Conservation (phyloP, 2,888 invertebrate species). For the Charanyca ferruginea region DNA sequence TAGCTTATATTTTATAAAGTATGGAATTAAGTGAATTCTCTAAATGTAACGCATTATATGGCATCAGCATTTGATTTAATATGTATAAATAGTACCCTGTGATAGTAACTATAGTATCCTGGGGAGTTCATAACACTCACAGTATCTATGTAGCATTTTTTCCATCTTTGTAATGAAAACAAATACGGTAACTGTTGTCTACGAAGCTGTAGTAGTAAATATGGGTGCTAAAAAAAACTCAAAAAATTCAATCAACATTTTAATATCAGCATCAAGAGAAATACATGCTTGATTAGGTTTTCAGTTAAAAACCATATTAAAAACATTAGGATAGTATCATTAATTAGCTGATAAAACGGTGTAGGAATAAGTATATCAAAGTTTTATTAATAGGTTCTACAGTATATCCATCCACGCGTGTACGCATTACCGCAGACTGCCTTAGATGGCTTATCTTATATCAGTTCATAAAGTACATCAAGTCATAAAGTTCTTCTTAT, state of each 20-base stretch:
- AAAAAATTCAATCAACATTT: conserved; percentile 49
- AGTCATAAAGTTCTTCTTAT: conserved; percentile 5
- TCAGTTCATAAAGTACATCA: conserved; percentile 21
- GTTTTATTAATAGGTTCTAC: conserved; percentile 20
- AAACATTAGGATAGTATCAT: conserved; percentile 13
- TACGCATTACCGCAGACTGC: conserved; percentile 1
- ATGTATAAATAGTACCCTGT: no score
- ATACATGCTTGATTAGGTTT: conserved; percentile 49
- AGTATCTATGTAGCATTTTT: no score
- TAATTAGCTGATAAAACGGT: conserved; percentile 33
- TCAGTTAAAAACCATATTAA: conserved; percentile 44
- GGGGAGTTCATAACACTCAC: no score
- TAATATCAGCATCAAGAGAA: conserved; percentile 66
- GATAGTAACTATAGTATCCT: no score
- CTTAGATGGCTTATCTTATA: conserved; percentile 21
- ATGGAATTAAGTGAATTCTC: no score
- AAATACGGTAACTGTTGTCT: no score
- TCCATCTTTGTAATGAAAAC: no score
- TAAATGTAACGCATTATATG: no score
- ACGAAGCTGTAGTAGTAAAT: neutral
- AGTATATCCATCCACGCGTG: neutral
- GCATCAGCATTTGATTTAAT: no score
- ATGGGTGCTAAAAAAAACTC: neutral
- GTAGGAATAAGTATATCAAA: conserved; percentile 28
- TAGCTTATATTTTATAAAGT: no score